Conservation (phyloP, 2,888 invertebrate species). For the Tiliacea aurago region DNA sequence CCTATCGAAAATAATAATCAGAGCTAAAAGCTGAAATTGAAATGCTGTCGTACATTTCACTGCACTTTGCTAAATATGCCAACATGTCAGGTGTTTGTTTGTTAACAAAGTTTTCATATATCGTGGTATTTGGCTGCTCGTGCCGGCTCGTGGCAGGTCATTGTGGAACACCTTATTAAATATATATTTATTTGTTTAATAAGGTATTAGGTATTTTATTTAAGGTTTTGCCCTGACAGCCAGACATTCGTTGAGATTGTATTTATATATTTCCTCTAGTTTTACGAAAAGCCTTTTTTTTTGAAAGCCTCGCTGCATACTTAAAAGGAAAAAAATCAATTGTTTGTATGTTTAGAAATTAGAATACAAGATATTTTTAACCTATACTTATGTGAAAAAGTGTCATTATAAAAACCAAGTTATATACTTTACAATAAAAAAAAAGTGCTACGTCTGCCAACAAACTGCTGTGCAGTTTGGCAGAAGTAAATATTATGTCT, state of each 20-base stretch:
- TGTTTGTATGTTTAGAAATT: too few species aligned
- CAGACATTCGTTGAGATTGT: background rate
- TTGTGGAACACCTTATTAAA: constrained; percentile 1
- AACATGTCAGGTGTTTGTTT: constrained; percentile 8
- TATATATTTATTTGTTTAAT: background rate
- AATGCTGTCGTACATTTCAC: constrained; percentile 26
- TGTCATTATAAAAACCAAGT: too few species aligned
- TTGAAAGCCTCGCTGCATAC: too few species aligned
- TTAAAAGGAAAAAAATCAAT: too few species aligned
- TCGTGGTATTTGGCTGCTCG: background rate
- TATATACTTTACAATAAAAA: too few species aligned
- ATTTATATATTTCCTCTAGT: background rate
- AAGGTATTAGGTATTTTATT: too few species aligned
- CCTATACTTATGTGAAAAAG: too few species aligned
- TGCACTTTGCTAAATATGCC: constrained; percentile 13
- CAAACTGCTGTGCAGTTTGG: too few species aligned
- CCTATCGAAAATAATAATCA: constrained; percentile 12
- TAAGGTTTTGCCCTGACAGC: too few species aligned
- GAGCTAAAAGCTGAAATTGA: constrained; percentile 9
- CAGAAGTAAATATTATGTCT: too few species aligned
- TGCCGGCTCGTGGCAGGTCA: background rate
- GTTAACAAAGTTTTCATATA: constrained; percentile 13
- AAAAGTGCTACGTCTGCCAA: too few species aligned
- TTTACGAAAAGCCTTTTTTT: background rate
- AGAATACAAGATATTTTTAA: too few species aligned